Conservation (phyloP, 2,888 invertebrate species). For the Micropterix aruncella region DNA sequence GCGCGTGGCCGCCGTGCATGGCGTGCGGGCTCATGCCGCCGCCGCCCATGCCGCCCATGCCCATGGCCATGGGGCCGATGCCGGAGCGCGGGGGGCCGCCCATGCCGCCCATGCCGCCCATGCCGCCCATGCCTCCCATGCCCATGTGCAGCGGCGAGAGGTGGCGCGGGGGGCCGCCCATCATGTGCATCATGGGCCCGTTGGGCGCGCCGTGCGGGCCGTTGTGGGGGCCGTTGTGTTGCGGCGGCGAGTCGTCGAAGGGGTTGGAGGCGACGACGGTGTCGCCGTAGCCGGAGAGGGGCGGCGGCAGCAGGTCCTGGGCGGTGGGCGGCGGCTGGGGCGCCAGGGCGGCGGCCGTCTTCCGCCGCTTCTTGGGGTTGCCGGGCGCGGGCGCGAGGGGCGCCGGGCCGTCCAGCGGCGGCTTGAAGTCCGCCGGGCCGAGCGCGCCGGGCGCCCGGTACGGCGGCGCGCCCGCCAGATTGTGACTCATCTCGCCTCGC, state of each 20-base stretch:
- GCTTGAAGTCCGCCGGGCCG: constrained; percentile 59
- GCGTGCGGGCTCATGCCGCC: constrained; percentile 59
- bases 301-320: constrained; percentile 72
- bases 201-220: constrained; percentile 55
- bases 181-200: constrained; percentile 46
- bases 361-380: constrained; percentile 77
- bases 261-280: constrained; percentile 91
- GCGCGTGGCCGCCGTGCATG: constrained; percentile 52
- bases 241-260: constrained; percentile 78
- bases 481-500: constrained; percentile 55
- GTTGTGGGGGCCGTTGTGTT: constrained; percentile 45
- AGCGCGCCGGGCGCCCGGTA: constrained; percentile 63
- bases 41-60: constrained; percentile 39
- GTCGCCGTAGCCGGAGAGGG: constrained; percentile 79
- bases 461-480: constrained; percentile 67
- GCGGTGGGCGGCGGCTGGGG: constrained; percentile 59
- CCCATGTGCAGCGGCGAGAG: constrained; percentile 46
- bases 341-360: constrained; percentile 54
- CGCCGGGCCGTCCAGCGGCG: constrained; percentile 53
- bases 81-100: constrained; percentile 44
- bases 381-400: constrained; percentile 64
- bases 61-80: constrained; percentile 55
- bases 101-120: constrained; percentile 42
- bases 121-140: constrained; percentile 40
- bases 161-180: constrained; percentile 46